Base-by-base conservation (phyloP, 2,797 vertebrate genomes). In the Danio albolineatus region DNA sequence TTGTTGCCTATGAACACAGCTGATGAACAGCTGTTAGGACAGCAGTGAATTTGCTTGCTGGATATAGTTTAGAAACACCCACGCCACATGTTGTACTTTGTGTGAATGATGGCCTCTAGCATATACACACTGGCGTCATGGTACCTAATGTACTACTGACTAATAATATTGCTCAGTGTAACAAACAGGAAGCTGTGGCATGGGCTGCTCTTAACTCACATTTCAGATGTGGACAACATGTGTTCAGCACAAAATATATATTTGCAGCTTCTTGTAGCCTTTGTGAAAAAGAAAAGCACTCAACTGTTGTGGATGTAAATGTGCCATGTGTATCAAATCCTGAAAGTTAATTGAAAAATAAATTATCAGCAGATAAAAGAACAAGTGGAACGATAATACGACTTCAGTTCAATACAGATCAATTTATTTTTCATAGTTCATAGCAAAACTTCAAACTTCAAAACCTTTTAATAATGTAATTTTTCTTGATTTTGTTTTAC, bases 21-120 rank as follows among this genome's bases (percentile, higher is more conserved):
- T 86, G 87, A 89, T 82, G 83, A 80, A 85, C 88, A 89, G 85
- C 85, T 86, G 88, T 85, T 86, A 73, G 84, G 85, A 87, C 44
- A 78, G 75, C 66, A 78, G 39, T 44, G 53, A 43, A 72, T 57
- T 17, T 57, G 41, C 53, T 21, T 72, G 70, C 39, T 38, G 39
- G 54, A 48, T 79, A 56, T 51, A 73, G 28, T 19, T 36, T 57
- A 56, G 21, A 62, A 54, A 13, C 19, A 59, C n/a, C 7, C 43
- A 1, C 53, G 48, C 5, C 41, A 80, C 61, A 56, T 65, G 41
- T 39, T 65, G 61, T 57, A 48, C 53, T 73, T 21, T 72, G 36
- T 49, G n/a, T 73, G 66, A 48, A 61, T 28, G 49, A 10, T 41
- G 51, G 61, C 61, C 17, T n/a, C n/a, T n/a, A 48, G 57, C 46